phyloP scores from a whole-genome alignment of 2,797 vertebrate genomes.

The Pantherophis alleghaniensis region DNA sequence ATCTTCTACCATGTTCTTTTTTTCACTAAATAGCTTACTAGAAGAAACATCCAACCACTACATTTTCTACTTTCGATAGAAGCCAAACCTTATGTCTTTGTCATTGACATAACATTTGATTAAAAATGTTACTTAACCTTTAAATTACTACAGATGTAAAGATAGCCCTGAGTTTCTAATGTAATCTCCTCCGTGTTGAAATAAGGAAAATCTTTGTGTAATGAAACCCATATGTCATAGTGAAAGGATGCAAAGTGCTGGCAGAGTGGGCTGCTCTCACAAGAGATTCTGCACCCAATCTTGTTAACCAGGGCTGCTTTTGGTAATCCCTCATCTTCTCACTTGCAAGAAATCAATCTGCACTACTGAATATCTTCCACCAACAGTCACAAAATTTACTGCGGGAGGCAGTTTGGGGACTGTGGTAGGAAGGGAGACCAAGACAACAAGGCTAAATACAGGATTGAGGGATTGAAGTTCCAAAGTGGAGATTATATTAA shows the following conservation, averaged over 20 bases:
- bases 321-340: slow-evolving; percentile 78
- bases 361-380: slow-evolving; percentile 75
- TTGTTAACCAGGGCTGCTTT: slow-evolving; percentile 75
- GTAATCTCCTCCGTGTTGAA: slow-evolving; percentile 76
- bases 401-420: slow-evolving; percentile 71
- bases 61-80: slow-evolving; percentile 64
- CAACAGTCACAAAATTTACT: slow-evolving; percentile 74
- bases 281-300: slow-evolving; percentile 75
- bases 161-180: slow-evolving; percentile 71
- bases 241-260: slow-evolving; percentile 73
- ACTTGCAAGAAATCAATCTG: slow-evolving; percentile 78
- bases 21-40: slow-evolving; percentile 63
- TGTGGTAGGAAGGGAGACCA: slow-evolving; percentile 61
- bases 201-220: slow-evolving; percentile 75
- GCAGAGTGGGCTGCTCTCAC: slow-evolving; percentile 74
- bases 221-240: slow-evolving; percentile 80
- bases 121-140: slow-evolving; percentile 76
- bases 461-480: slow-evolving; percentile 69
- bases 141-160: slow-evolving; percentile 73
- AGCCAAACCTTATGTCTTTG: slow-evolving; percentile 69
- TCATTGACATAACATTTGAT: slow-evolving; percentile 61
- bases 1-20: slow-evolving; percentile 39
- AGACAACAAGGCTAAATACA: slow-evolving; percentile 72
- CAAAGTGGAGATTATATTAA: slow-evolving; percentile 71
- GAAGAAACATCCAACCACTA: slow-evolving; percentile 59